phyloP scores from a whole-genome alignment of 2,888 invertebrate species.

The Timandra comae region DNA sequence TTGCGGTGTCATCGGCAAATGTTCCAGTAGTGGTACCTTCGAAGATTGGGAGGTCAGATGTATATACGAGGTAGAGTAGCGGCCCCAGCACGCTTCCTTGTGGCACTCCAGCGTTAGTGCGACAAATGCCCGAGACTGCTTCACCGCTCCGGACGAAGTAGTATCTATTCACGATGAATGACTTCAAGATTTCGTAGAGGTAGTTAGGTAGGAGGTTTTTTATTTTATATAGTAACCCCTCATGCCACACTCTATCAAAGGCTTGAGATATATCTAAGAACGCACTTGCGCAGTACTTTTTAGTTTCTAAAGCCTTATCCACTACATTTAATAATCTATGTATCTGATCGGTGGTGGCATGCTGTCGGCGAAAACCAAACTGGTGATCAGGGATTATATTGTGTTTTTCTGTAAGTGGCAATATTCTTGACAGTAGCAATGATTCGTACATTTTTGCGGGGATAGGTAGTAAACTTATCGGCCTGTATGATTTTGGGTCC shows the following conservation, averaged over 20 bases:
- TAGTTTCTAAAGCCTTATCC: constrained; percentile 3
- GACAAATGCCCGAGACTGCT: too few relatives aligned
- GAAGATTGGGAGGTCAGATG: not conserved
- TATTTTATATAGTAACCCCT: constrained; percentile 14
- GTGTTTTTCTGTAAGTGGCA: constrained; percentile 1
- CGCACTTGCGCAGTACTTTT: constrained; percentile 4
- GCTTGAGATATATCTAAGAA: constrained; percentile 8
- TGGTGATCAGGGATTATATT: constrained; percentile 7
- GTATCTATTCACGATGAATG: constrained; percentile 7
- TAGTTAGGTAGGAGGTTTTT: constrained; percentile 7
- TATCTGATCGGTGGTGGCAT: not conserved
- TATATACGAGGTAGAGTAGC: not conserved
- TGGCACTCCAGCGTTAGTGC: constrained; percentile 4
- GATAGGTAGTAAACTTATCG: constrained; percentile 10
- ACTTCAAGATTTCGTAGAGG: constrained; percentile 4
- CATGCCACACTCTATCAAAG: constrained; percentile 26
- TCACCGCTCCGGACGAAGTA: constrained; percentile 4
- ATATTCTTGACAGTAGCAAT: constrained; percentile 5
- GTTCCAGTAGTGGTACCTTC: not conserved
- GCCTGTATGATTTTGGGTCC: constrained; percentile 6
- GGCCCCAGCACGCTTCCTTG: constrained; percentile 18
- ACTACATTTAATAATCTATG: constrained; percentile 3
- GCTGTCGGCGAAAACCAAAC: constrained; percentile 6
- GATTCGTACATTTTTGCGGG: constrained; percentile 7
- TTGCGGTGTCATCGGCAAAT: not conserved